Evolutionary conservation across 53 echinoderm and acorn worm genomes (phyloP), one percentile per base, ranked within the genome.

Genomic region (Crossaster papposus): DNA sequence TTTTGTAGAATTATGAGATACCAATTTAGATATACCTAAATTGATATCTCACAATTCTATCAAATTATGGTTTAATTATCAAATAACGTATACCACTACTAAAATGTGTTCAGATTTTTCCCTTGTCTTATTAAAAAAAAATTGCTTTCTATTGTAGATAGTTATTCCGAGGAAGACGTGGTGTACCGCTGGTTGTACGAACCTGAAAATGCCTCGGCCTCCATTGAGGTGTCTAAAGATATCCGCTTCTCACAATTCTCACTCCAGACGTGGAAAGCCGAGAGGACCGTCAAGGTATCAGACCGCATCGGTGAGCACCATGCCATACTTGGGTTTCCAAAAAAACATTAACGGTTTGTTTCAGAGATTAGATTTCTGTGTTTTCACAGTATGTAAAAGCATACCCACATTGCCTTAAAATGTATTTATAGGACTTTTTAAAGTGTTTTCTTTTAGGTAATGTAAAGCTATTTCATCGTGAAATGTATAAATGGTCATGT

Each of bases 81-180:
- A n/a, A n/a, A n/a, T n/a, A n/a, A n/a, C n/a, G n/a, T n/a, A n/a
- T n/a, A n/a, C n/a, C n/a, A n/a, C n/a, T n/a, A n/a, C n/a, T n/a
- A n/a, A n/a, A n/a, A n/a, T 17, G 17, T 23, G 8, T 62, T 62
- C 23, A 8, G 24, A 26, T n/a, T 26, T 30, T 4, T 20, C 65
- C 14, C 23, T 36, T 51, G 34, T 72, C 26, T 71, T 17, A 64
- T 44, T 70, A 70, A 13, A n/a, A n/a, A n/a, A n/a, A n/a, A 51
- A 54, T 83, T 28, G 30, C 18, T 79, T n/a, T 1, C 72, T 53
- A 36, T 32, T 28, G 36, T 79, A 96, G 96, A 96, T 51, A 95
- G 94, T 73, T 96, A 93, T 34, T 96, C 96, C 0, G 92, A 88
- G 23, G 89, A 90, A n/a, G 96, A 96, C 72, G 93, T 96, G 17